Evolutionary conservation across 2,797 vertebrate genomes (phyloP), one percentile per base, ranked within the genome.

Genomic region (Alcedo atthis): DNA sequence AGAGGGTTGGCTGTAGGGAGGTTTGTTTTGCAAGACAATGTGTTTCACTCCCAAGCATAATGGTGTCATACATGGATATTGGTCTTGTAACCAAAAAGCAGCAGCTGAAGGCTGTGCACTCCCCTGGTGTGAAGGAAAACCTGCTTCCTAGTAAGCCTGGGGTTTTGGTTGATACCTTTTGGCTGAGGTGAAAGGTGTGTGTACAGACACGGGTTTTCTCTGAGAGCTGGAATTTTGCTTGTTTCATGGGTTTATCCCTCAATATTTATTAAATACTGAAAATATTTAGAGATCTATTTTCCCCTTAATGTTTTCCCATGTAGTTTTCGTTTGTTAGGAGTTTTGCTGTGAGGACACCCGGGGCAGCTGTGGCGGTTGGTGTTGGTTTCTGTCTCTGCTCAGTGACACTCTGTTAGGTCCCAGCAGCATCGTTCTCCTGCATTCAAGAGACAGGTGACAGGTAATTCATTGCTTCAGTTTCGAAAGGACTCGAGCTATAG

Each of bases 291-390:
- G 46, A 42, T 71, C 15, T 10, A 21, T 2, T 66, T 93, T 84
- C 43, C 49, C 5, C 15, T 42, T 68, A 63, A 53, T 10, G 4
- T 26, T 67, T 70, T 78, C 12, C 7, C 9, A 7, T n/a, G 25
- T 7, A 49, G 14, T 24, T 63, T 81, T 35, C 1, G 0, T 80
- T 85, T 37, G 7, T 64, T 82, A 62, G 32, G 19, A 51, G n/a
- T 40, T 80, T 28, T 0, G 0, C 3, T 51, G 32, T 70, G 54
- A 46, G 4, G 26, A 58, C 17, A 71, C 9, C 15, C 8, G 3
- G 11, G 42, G 19, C 10, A 54, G 15, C 57, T 46, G 19, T 46
- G 28, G 11, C 19, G 3, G 62, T 58, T 21, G 10, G 8, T 21
- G 4, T 33, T 61, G 10, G 8, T 10, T 28, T 51, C 9, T 26